These are phyloP conservation scores for Leptopilina syphax DNA, from an alignment of 2,888 invertebrate species.

Conservation along the genomic window DNA sequence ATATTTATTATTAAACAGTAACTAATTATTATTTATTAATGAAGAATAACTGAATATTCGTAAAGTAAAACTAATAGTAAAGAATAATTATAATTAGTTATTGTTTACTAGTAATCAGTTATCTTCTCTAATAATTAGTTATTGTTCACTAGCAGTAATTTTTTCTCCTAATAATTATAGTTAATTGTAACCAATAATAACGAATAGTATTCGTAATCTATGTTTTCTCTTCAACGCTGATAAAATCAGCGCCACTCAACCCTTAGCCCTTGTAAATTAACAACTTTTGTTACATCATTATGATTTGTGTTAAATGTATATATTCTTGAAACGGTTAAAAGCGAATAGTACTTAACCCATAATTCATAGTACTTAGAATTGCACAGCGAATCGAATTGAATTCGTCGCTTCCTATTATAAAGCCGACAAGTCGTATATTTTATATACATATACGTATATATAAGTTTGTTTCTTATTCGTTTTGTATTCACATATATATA, in stretches of 20 bases:
- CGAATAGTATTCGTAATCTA: background rate
- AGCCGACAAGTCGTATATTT: constrained; percentile 40
- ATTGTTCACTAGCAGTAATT: too few species aligned
- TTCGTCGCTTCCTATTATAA: constrained; percentile 39
- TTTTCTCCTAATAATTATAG: too few species aligned
- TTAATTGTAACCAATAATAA: too few species aligned
- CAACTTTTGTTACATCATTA: constrained; percentile 29
- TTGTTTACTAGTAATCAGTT: too few species aligned
- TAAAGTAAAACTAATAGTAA: too few species aligned
- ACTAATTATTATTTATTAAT: too few species aligned
- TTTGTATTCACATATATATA: background rate
- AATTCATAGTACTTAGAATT: constrained; percentile 38
- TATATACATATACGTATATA: constrained; percentile 13
- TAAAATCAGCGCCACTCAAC: constrained; percentile 29
- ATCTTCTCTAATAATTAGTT: too few species aligned
- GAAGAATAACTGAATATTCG: too few species aligned
- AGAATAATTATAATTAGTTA: too few species aligned
- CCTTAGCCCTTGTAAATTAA: constrained; percentile 32
- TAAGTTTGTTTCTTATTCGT: background rate
- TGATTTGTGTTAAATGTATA: constrained; percentile 25
- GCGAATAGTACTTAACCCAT: constrained; percentile 39
- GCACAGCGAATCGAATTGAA: constrained; percentile 38
- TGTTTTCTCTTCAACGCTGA: background rate
- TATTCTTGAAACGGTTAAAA: constrained; percentile 28
- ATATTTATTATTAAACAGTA: too few species aligned